Evolutionary conservation across 2,888 invertebrate species (phyloP).

Genomic region (Cerastis leucographa): DNA sequence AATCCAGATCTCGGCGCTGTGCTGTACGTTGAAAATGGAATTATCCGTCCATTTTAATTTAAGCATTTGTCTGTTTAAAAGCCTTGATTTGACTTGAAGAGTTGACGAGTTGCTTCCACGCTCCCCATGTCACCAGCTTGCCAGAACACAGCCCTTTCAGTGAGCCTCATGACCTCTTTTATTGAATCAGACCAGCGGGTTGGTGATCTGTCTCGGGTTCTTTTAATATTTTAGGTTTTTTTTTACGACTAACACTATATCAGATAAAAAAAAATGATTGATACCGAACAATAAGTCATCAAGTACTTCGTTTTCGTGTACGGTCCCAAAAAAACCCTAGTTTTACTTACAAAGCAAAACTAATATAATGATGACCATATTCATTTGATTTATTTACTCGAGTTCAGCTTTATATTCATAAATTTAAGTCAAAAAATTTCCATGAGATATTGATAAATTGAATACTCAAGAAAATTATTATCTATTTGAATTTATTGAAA

Average conservation of each 20-base stretch:
- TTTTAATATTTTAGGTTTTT: neutral
- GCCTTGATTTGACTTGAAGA: too few relatives aligned
- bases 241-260: neutral
- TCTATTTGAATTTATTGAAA: slow-evolving; percentile 27
- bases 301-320: neutral
- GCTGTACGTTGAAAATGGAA: too few relatives aligned
- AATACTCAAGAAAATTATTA: slow-evolving; percentile 29
- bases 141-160: neutral
- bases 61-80: too few relatives aligned
- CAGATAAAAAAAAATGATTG: neutral
- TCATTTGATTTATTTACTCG: slow-evolving; percentile 36
- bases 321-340: neutral
- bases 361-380: neutral
- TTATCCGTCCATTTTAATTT: too few relatives aligned
- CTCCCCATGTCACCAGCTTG: neutral
- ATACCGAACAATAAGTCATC: neutral
- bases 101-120: too few relatives aligned
- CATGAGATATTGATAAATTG: slow-evolving; percentile 38
- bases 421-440: slow-evolving; percentile 44
- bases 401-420: neutral
- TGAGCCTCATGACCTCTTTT: neutral
- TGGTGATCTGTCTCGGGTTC: neutral
- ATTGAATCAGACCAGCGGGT: neutral
- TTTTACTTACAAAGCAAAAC: neutral
- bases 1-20: too few relatives aligned